Evolutionary conservation across 2,113 vertebrate genomes (phyloP).

Genomic region (Engystomops pustulosus): DNA sequence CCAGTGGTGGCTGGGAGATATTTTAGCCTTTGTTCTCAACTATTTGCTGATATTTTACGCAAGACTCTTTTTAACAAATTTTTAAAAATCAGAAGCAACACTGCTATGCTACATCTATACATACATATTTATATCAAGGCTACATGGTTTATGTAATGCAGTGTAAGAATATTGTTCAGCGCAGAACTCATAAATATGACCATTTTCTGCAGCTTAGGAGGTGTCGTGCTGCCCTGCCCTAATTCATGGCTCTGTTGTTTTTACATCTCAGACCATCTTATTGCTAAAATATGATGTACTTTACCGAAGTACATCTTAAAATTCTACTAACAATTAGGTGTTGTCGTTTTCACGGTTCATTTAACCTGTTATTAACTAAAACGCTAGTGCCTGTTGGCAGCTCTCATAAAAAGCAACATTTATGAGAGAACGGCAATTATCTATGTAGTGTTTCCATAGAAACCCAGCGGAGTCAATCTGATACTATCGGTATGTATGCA

Average conservation of each 20-base stretch:
- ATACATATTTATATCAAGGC: background rate
- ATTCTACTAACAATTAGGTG: slow-evolving; percentile 39
- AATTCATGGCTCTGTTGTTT: background rate
- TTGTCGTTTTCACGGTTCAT: slow-evolving; percentile 49
- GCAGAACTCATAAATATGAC: background rate
- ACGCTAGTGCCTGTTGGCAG: slow-evolving; percentile 41
- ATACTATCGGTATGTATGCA: slow-evolving; percentile 34
- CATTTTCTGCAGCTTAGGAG: background rate
- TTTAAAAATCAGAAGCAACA: too few species aligned
- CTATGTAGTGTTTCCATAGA: slow-evolving; percentile 42
- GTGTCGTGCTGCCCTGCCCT: background rate
- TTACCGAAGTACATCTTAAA: slow-evolving; percentile 17
- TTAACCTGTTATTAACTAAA: slow-evolving; percentile 58
- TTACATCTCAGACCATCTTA: slow-evolving; percentile 8
- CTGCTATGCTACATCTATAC: background rate
- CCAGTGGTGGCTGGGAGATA: too few species aligned
- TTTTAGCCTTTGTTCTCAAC: too few species aligned
- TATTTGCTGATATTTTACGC: too few species aligned
- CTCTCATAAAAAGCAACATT: slow-evolving; percentile 53
- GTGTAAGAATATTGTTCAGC: too few species aligned
- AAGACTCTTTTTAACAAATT: too few species aligned
- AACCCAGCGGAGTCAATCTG: slow-evolving; percentile 35
- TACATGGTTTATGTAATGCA: background rate
- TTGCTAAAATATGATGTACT: slow-evolving; percentile 38
- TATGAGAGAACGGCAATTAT: slow-evolving; percentile 50